Evolutionary conservation across 1,140 invertebrate genomes (phyloP).

Genomic region (Delia radicum): DNA sequence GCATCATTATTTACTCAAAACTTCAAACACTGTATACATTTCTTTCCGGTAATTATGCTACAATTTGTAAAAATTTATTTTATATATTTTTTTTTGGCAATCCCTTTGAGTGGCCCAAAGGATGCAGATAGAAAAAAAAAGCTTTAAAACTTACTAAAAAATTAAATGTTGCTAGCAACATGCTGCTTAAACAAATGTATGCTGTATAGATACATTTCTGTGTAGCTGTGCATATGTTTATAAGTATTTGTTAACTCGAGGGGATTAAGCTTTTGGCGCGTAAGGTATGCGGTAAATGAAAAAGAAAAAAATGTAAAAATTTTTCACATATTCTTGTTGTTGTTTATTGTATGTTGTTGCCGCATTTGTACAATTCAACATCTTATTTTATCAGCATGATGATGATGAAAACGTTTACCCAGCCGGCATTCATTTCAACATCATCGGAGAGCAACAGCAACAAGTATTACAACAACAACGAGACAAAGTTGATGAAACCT

Average conservation of each 20-base stretch:
- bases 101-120: background rate
- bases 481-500: slow-evolving; percentile 6
- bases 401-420: background rate
- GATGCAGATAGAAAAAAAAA: background rate
- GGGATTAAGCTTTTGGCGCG: background rate
- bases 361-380: slow-evolving; percentile 24
- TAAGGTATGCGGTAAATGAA: slow-evolving; percentile 16
- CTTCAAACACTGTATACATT: background rate
- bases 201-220: background rate
- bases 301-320: background rate
- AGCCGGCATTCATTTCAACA: background rate
- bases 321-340: slow-evolving; percentile 8
- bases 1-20: background rate
- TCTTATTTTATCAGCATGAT: slow-evolving; percentile 14
- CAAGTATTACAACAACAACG: slow-evolving; percentile 1
- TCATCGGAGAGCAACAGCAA: background rate
- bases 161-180: too few relatives aligned
- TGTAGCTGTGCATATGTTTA: background rate
- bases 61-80: background rate
- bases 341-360: background rate
- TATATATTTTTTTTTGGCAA: background rate
- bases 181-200: background rate
- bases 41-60: slow-evolving; percentile 18
- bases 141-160: background rate
- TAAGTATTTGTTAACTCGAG: background rate